phyloP scores from a whole-genome alignment of 2,888 invertebrate species.

The Latheticus oryzae region DNA sequence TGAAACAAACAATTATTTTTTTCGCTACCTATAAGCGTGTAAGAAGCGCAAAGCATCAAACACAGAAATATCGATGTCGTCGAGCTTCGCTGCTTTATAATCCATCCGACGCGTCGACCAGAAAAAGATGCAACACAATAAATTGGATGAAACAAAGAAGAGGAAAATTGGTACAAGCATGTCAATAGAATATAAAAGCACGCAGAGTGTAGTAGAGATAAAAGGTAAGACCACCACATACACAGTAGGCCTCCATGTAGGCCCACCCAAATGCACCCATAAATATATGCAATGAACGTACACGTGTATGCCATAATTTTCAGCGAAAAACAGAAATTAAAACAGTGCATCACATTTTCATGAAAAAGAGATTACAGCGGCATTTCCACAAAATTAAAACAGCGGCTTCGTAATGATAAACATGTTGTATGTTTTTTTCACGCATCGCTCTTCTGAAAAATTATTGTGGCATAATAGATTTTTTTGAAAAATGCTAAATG shows the following conservation, averaged over 20 bases:
- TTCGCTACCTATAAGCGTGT: background rate
- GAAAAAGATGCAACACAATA: slow-evolving; percentile 17
- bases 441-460: no score
- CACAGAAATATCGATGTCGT: slow-evolving; percentile 5
- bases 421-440: no score
- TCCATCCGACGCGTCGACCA: slow-evolving; percentile 5
- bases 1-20: no score
- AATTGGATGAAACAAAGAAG: slow-evolving; percentile 24
- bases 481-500: no score
- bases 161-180: slow-evolving; percentile 11
- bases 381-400: no score
- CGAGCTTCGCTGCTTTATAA: slow-evolving; percentile 1
- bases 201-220: background rate
- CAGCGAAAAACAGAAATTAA: no score
- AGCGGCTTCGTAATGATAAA: no score
- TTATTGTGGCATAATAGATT: no score
- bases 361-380: no score
- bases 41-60: background rate
- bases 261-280: slow-evolving; percentile 8
- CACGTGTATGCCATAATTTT: no score
- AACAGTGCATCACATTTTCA: no score
- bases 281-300: no score
- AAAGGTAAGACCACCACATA: slow-evolving; percentile 11
- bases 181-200: slow-evolving; percentile 18
- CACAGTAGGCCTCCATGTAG: slow-evolving; percentile 1